A percentile compares a stretch with the other conserved stretches of the same genome.
Evolutionary conservation across 1,140 invertebrate genomes (phyloP).

Genomic region (Eupeodes corollae): DNA sequence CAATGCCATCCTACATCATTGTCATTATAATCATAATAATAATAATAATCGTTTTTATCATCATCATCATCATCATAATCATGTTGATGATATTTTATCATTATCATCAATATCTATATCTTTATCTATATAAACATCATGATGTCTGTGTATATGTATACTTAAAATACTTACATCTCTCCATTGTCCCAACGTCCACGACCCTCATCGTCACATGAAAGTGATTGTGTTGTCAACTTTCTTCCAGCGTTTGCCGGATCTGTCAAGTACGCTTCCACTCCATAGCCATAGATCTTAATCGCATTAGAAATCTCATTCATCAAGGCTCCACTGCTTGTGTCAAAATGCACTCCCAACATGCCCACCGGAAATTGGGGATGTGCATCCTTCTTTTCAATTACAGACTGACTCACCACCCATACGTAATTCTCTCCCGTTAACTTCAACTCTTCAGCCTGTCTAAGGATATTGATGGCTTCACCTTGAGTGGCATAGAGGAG

Average conservation of each 20-base stretch:
- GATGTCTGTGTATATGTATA: no score
- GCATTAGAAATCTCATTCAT: constrained; percentile 79
- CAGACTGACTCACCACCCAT: constrained; percentile 93
- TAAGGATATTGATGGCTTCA: constrained; percentile 76
- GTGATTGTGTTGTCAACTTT: constrained; percentile 63
- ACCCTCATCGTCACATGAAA: constrained; percentile 45
- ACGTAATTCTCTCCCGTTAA: constrained; percentile 91
- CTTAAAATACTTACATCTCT: constrained; percentile 34
- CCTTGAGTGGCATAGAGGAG: constrained; percentile 81
- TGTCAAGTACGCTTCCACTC: constrained; percentile 73
- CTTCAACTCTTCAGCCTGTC: constrained; percentile 65
- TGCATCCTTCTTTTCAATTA: constrained; percentile 67
- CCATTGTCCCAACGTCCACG: constrained; percentile 36
- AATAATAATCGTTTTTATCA: not conserved
- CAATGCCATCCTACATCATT: no score
- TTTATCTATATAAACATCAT: no score
- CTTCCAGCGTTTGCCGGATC: constrained; percentile 56
- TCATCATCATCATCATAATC: not conserved
- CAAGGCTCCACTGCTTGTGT: constrained; percentile 67
- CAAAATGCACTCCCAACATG: constrained; percentile 88
- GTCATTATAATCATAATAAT: no score
- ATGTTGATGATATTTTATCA: not conserved
- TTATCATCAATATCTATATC: no score
- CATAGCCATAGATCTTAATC: constrained; percentile 82
- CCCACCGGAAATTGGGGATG: constrained; percentile 79